Base-by-base conservation (phyloP, 2,888 invertebrate genomes). In the Andrena camellia region DNA sequence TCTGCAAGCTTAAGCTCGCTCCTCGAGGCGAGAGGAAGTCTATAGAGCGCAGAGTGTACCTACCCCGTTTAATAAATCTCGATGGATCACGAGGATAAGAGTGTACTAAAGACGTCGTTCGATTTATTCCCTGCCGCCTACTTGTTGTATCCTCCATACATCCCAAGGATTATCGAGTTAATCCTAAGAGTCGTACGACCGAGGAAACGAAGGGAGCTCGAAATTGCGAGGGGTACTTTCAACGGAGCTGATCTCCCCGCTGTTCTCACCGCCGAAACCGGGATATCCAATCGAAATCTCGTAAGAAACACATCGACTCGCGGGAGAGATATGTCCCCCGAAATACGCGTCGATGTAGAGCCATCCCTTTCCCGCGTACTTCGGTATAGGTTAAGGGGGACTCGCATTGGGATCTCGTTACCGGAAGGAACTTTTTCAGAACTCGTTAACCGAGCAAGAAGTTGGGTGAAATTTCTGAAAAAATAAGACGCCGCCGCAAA, bases 41-140 rank as follows among this genome's bases (percentile, higher is more conserved):
- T 83, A 83, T 68, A 54, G 57, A 64, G 75, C 42, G 13, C 33
- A 60, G 26, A 26, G 67, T 23, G 59, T 50, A 67, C 57, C 79
- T 50, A 67, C 57, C 77, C 66, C 63, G 75, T 82, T 88, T 87
- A 85, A 88, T 88, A 88, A 88, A 88, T 88, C 86, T 88, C 79
- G 75, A 80, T 73, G 81, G 81, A 59, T 80, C 80, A 50, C 73
- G 62, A 13, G 87, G 86, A 87, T 85, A 83, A 88, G 83, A 79
- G 85, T 67, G 81, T 75, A 81, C 79, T 75, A 85, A 88, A 78
- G 83, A 78, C 81, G 79, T 68, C 64, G 78, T 81, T 80, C 83
- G 88, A 85, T 88, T 86, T 86, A 86, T 83, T 85, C 67, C 74
- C 73, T 73, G 70, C 70, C 60, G 57, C 69, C 73, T 80, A 68